Evolutionary conservation across 2,888 invertebrate genomes (phyloP).

Genomic region (Stenolophus ochropezus): DNA sequence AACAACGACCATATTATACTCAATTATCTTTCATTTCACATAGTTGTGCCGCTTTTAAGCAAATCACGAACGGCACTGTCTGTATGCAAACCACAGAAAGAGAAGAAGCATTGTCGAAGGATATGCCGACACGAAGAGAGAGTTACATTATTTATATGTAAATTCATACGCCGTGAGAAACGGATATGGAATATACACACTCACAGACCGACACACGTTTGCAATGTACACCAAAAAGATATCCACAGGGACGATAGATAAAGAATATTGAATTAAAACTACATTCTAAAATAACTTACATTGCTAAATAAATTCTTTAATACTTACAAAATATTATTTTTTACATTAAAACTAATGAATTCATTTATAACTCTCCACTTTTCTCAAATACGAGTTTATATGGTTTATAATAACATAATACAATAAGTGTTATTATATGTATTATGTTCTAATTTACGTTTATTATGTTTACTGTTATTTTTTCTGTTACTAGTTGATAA

Average conservation of each 20-base stretch:
- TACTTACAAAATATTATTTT: no score
- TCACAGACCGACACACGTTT: neutral
- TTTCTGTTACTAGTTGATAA: no score
- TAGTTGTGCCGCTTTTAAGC: neutral
- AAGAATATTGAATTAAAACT: neutral
- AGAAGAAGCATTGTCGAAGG: constrained; percentile 26
- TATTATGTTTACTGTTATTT: no score
- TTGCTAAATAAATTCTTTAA: neutral
- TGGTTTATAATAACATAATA: no score
- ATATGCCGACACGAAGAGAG: neutral
- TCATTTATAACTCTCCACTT: no score
- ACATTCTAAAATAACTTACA: neutral
- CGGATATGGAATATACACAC: neutral
- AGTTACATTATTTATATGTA: constrained; percentile 47
- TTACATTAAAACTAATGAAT: no score
- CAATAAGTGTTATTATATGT: no score
- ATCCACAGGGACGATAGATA: neutral
- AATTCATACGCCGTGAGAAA: constrained; percentile 27
- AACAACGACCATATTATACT: no score
- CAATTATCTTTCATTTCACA: no score
- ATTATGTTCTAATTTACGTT: no score
- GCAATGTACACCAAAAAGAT: neutral
- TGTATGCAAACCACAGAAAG: neutral
- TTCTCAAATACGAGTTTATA: no score
- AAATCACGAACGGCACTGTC: neutral